Base-by-base conservation (phyloP, 2,888 invertebrate genomes). In the Steinernema carpocapsae region DNA sequence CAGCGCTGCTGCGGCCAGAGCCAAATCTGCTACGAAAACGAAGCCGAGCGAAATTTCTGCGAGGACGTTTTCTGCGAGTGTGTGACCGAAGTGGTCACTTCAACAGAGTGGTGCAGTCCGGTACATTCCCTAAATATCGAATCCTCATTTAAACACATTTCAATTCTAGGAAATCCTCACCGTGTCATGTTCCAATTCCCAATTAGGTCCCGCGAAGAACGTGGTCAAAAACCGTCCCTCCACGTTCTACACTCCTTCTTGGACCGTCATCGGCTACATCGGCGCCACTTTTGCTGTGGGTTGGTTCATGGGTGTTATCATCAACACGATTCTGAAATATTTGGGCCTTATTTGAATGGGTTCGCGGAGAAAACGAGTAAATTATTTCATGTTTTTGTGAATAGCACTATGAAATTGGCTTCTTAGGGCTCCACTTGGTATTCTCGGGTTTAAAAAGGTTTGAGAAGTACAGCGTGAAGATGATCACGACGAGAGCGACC, bases 11-110 rank as follows among this genome's bases (percentile, higher is more conserved):
- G 56, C 56, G 24, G 26, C 24, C 2, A 3, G 26, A 56, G 56
- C 56, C 12, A 56, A 22, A 3, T 19, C 6, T 56, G 56, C 56
- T 56, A 56, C 56, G 26, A 26, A 6, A 26, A 19, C 3, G 26
- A 26, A 56, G 26, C 24, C 22, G 56, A 19, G 26, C 26, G 56
- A 4, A 26, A 56, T 19, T 19, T 56, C 56, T 56, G 56, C 56
- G 56, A 56, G 22, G 56, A 56, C 26, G 56, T 56, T 26, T 56
- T 19, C 56, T 56, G 56, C 56, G n/a, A 26, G 17, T 56, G 56
- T 26, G 22, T 56, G n/a, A 19, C 14, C 6, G 26, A 26, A 26
- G 22, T 56, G 4, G 56, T 56, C 56, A 22, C 12, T 22, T 7
- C 22, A 22, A 56, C 56, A 3, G 26, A 56, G 26, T 56, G 56